Base-by-base conservation (phyloP, 2,797 vertebrate species). In the Hippopotamyrus pictus region DNA sequence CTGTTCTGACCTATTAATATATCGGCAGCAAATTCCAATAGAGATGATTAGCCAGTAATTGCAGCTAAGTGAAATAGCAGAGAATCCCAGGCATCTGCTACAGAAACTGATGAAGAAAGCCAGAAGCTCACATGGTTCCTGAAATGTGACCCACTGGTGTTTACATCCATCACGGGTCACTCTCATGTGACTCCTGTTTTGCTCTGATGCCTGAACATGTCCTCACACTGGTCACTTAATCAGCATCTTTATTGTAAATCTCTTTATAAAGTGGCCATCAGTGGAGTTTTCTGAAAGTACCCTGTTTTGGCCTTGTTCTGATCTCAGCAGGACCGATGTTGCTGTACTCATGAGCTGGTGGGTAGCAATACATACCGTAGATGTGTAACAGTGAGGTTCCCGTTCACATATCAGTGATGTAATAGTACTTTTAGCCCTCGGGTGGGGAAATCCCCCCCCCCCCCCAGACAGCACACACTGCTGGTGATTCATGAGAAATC, bases 161-260 rank as follows among this genome's bases (percentile, higher is more conserved):
- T 53, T 53, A 53, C 84, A 86, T 33, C 48, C 25, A 53, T 53
- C 84, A 33, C 6, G 51, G 12, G 48, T 51, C 51, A 86, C 84
- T 79, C 73, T 79, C 73, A 79, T 79, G 73, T 79, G 73, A 79
- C 37, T 19, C 11, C 12, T 79, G 73, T 79, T 79, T 79, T 79
- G 73, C 73, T 6, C 33, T 19, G 17, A 17, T 8, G 37, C 73
- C 33, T 41, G 29, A 17, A 41, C 37, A 41, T 79, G 33, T 76
- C 69, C 29, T 41, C 12, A 41, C 14, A 19, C 17, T 76, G 69
- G 12, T 79, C 14, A 44, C 44, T 9, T 3, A 79, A 44, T n/a
- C 73, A 44, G 73, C 65, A 9, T 37, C 29, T 73, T 25, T 14
- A 33, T 73, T 37, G 12, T 17, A 8, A 8, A 7, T 44, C 14